Conservation (phyloP, 1,140 invertebrate genomes). For the Brachionus calyciflorus region DNA sequence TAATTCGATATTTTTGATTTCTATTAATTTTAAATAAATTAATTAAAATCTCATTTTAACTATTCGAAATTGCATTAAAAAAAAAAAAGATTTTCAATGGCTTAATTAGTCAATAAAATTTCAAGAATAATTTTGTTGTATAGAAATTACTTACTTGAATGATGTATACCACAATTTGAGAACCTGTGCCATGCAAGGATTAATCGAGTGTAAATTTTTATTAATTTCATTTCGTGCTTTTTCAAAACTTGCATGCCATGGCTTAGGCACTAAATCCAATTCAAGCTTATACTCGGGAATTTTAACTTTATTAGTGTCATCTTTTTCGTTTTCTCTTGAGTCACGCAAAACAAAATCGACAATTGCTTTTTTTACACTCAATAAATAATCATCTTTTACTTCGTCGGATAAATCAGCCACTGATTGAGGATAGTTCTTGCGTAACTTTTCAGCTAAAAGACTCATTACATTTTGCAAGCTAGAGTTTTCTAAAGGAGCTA, state of each 20-base stretch:
- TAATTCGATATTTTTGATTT: not conserved
- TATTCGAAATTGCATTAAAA: too few relatives aligned
- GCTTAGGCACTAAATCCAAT: conserved; percentile 67
- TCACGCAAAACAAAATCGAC: conserved; percentile 79
- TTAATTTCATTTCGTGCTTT: conserved; percentile 62
- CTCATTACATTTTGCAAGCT: conserved; percentile 64
- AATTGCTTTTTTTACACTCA: conserved; percentile 78
- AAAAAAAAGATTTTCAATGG: too few relatives aligned
- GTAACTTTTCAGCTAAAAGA: conserved; percentile 56
- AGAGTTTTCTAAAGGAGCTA: conserved; percentile 70
- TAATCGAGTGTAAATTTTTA: conserved; percentile 72
- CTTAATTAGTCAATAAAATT: too few relatives aligned
- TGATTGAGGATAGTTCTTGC: conserved; percentile 53
- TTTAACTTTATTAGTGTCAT: conserved; percentile 53
- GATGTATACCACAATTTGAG: conserved; percentile 76
- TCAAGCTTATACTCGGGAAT: conserved; percentile 62
- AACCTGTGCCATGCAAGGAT: conserved; percentile 76
- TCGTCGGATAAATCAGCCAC: conserved; percentile 62
- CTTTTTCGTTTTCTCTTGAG: conserved; percentile 60
- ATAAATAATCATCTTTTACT: conserved; percentile 72
- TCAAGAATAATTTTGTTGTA: too few relatives aligned
- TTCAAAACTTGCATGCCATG: conserved; percentile 65
- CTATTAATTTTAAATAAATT: too few relatives aligned
- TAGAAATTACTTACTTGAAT: conserved; percentile 67
- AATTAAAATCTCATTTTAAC: too few relatives aligned